A percentile compares a stretch with the other conserved stretches of the same genome.
Evolutionary conservation across 2,113 vertebrate genomes (phyloP).

Genomic region (Dasyurus viverrinus): DNA sequence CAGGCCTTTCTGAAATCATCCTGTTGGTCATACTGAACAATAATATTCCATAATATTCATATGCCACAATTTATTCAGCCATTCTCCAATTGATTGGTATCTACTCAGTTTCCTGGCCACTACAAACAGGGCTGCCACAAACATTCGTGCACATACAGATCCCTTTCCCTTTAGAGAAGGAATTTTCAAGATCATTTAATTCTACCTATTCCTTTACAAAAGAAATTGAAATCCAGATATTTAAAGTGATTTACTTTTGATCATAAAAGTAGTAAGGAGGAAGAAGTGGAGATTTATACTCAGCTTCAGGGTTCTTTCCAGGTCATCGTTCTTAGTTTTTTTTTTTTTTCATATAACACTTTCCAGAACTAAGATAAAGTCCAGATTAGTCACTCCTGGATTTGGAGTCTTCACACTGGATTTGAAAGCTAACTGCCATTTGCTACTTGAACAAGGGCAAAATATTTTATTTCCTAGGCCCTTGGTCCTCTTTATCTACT

Average conservation of each 20-base stretch:
- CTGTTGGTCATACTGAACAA: no score
- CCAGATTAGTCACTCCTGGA: neutral
- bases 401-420: neutral
- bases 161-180: no score
- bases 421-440: neutral
- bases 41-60: no score
- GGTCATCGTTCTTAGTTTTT: neutral
- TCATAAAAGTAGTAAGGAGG: neutral
- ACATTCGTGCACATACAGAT: no score
- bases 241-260: neutral
- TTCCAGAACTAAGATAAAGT: neutral
- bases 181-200: neutral
- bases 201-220: neutral
- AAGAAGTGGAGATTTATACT: neutral
- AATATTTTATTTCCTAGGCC: neutral
- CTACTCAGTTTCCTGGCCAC: no score
- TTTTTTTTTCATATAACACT: neutral
- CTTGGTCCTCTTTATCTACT: neutral
- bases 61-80: no score
- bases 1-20: no score
- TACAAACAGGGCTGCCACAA: no score
- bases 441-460: neutral
- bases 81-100: no score
- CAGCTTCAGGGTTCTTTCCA: neutral
- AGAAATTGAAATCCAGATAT: slow-evolving; percentile 37